These are phyloP conservation scores for Porites australiensis DNA, from an alignment of 64 coral and sea anemone genomes.

Conservation along the genomic window DNA sequence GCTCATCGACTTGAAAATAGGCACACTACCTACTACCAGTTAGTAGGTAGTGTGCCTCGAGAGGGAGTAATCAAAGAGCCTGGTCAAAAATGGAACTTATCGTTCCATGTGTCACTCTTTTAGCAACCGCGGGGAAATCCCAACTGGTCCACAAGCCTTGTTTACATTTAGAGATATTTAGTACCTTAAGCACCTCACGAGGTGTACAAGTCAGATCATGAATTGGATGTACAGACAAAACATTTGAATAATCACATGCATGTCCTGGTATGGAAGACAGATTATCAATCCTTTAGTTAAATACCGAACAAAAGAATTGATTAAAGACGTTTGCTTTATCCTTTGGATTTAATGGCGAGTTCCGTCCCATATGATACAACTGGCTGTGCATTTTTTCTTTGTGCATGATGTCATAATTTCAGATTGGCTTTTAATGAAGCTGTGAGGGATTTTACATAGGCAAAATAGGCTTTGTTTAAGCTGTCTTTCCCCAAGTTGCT, in stretches of 20 bases:
- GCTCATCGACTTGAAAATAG: not conserved
- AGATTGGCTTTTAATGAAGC: not conserved
- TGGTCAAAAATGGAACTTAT: no score
- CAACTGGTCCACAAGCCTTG: no score
- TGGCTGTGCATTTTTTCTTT: no score
- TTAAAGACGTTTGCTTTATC: not conserved
- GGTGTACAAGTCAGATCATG: not conserved
- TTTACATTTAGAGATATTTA: not conserved
- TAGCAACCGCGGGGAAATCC: not conserved
- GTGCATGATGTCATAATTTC: not conserved
- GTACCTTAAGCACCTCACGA: not conserved
- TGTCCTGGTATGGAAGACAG: not conserved
- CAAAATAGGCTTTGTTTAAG: not conserved
- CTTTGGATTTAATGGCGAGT: not conserved
- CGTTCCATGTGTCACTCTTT: not conserved
- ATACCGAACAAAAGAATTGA: not conserved
- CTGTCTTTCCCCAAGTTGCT: slow-evolving; percentile 18
- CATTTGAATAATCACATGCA: not conserved
- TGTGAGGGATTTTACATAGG: not conserved
- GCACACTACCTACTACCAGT: not conserved
- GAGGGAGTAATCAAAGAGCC: not conserved
- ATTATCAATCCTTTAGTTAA: not conserved
- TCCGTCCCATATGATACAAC: not conserved
- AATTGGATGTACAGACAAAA: not conserved
- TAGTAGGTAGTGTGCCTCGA: not conserved